phyloP scores from a whole-genome alignment of 2,113 vertebrate genomes.

The Melanerpes aurifrons region DNA sequence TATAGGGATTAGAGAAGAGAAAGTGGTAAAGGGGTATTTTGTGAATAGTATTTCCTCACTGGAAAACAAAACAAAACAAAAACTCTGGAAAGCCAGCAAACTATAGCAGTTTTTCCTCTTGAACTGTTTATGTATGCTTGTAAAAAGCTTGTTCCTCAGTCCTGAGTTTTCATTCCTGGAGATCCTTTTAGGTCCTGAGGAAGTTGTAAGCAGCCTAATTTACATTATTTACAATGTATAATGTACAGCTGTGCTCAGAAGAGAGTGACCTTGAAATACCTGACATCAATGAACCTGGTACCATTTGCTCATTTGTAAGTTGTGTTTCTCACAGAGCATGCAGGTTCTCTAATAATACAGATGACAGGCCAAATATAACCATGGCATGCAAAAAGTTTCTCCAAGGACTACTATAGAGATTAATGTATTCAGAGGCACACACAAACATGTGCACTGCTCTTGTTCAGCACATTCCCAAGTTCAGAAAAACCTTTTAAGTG shows the following conservation, averaged over 20 bases:
- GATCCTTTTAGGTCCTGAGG: not conserved
- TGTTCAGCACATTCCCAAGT: not conserved
- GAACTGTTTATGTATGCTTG: not conserved
- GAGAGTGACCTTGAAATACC: not conserved
- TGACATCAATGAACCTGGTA: not conserved
- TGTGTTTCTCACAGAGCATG: not conserved
- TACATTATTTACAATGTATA: not conserved
- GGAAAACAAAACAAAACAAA: not conserved
- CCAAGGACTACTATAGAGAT: not conserved
- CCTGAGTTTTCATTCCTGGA: not conserved
- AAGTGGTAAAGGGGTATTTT: not conserved
- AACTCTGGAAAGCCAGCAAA: not conserved
- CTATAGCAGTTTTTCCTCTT: not conserved
- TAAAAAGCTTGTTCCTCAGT: not conserved
- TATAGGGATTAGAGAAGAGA: not conserved
- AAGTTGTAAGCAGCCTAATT: not conserved
- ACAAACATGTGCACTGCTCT: not conserved
- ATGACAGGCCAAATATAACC: not conserved
- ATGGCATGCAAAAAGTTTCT: not conserved
- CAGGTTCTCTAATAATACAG: not conserved
- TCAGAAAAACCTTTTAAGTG: not conserved
- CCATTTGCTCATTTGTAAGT: not conserved
- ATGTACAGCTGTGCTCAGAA: not conserved
- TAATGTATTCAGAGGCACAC: not conserved
- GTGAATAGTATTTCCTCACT: not conserved